Conservation (phyloP, 2,113 vertebrate species). For the Brachyistius frenatus region DNA sequence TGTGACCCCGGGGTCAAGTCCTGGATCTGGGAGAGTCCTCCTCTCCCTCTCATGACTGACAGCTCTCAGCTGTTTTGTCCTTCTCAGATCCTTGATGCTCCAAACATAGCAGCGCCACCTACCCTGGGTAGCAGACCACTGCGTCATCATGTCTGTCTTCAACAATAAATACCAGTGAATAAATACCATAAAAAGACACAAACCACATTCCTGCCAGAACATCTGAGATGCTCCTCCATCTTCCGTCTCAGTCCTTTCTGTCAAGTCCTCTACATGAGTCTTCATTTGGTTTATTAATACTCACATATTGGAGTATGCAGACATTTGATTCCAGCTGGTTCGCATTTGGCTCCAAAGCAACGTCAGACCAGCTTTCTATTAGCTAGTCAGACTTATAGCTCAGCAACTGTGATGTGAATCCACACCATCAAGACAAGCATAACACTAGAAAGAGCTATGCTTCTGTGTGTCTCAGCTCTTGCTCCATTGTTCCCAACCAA, state of each 20-base stretch:
- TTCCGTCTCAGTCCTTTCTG: neutral
- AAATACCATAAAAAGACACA: slow-evolving; percentile 74
- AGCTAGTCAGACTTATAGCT: slow-evolving; percentile 12
- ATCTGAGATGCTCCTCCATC: slow-evolving; percentile 40
- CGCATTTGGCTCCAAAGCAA: slow-evolving; percentile 13
- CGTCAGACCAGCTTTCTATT: slow-evolving; percentile 10
- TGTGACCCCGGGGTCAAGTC: slow-evolving; percentile 26
- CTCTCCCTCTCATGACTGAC: slow-evolving; percentile 21
- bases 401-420: slow-evolving; percentile 16
- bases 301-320: slow-evolving; percentile 1
- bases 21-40: slow-evolving; percentile 29
- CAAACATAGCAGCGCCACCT: slow-evolving; percentile 48
- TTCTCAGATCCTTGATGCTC: slow-evolving; percentile 32
- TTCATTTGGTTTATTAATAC: slow-evolving; percentile 45
- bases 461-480: slow-evolving; percentile 3
- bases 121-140: slow-evolving; percentile 39
- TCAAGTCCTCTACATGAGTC: slow-evolving; percentile 25
- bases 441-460: slow-evolving; percentile 16
- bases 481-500: slow-evolving; percentile 41
- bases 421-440: slow-evolving; percentile 12
- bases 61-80: slow-evolving; percentile 67
- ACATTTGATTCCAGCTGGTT: slow-evolving; percentile 23
- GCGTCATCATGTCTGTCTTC: slow-evolving; percentile 56
- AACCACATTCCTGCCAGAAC: slow-evolving; percentile 30
- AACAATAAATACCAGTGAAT: slow-evolving; percentile 80